Evolutionary conservation across 2,113 vertebrate species (phyloP).

Genomic region (Microtus pennsylvanicus): DNA sequence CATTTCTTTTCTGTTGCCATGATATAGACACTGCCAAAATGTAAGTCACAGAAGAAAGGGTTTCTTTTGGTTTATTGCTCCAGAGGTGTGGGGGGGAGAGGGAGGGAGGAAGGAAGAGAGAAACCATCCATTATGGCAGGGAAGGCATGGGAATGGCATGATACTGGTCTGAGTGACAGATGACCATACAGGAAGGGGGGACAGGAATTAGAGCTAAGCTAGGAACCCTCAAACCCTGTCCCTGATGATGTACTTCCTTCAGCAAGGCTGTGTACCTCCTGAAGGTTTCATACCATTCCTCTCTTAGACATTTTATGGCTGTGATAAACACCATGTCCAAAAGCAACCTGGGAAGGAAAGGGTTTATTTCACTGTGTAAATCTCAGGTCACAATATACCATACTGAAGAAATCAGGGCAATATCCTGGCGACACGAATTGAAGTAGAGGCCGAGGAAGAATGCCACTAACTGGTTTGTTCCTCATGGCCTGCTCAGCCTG

Average conservation of each 20-base stretch:
- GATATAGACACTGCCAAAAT: background rate
- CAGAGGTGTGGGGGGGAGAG: background rate
- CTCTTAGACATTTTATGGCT: background rate
- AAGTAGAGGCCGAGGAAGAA: background rate
- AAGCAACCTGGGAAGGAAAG: background rate
- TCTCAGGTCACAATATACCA: background rate
- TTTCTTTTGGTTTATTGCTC: background rate
- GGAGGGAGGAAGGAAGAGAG: background rate
- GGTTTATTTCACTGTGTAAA: background rate
- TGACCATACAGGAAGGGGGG: background rate
- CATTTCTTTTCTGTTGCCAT: background rate
- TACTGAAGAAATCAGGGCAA: background rate
- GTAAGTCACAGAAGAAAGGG: background rate
- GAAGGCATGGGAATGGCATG: background rate
- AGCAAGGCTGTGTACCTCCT: background rate
- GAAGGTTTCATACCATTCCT: background rate
- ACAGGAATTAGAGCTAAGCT: background rate
- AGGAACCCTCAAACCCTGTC: too few species aligned
- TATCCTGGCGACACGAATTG: background rate
- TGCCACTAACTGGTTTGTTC: background rate
- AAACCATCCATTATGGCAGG: too few species aligned
- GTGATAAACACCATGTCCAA: background rate
- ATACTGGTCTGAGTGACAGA: background rate
- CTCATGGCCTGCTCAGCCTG: background rate
- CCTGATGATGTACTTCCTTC: background rate